A percentile compares a stretch with the other conserved stretches of the same genome.
phyloP scores from a whole-genome alignment of 1,140 invertebrate genomes.

The Mizuhopecten yessoensis region DNA sequence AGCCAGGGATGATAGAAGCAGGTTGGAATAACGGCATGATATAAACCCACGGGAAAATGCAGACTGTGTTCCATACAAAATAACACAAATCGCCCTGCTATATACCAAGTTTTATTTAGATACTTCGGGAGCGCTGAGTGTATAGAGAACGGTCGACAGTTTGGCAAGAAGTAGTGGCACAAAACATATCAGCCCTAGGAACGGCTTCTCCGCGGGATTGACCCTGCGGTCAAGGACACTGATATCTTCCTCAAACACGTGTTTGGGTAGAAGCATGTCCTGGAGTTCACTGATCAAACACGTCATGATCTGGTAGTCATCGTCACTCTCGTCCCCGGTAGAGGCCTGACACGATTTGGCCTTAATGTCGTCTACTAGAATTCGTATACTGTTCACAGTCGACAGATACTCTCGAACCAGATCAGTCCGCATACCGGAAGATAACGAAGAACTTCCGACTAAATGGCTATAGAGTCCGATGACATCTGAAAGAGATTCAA shows the following conservation, averaged over 20 bases:
- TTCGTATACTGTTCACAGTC: slow-evolving; percentile 59
- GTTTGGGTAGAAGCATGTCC: slow-evolving; percentile 55
- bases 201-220: slow-evolving; percentile 54
- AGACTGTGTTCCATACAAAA: not conserved
- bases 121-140: not conserved
- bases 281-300: slow-evolving; percentile 58
- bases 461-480: slow-evolving; percentile 53
- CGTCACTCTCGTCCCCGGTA: not conserved
- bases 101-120: slow-evolving; percentile 13
- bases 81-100: not conserved
- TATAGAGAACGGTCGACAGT: slow-evolving; percentile 53
- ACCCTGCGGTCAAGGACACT: slow-evolving; percentile 57
- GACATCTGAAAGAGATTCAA: slow-evolving; percentile 46
- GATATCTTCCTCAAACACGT: slow-evolving; percentile 58
- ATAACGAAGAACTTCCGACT: slow-evolving; percentile 40
- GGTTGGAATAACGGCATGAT: no score
- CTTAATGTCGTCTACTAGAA: slow-evolving; percentile 50
- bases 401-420: slow-evolving; percentile 57
- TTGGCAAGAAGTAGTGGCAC: slow-evolving; percentile 56
- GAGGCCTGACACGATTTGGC: not conserved
- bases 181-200: slow-evolving; percentile 51
- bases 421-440: slow-evolving; percentile 59
- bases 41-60: no score
- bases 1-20: no score
- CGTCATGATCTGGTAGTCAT: slow-evolving; percentile 44